Evolutionary conservation across 2,888 invertebrate genomes (phyloP).

Genomic region (Pinctada fucata): DNA sequence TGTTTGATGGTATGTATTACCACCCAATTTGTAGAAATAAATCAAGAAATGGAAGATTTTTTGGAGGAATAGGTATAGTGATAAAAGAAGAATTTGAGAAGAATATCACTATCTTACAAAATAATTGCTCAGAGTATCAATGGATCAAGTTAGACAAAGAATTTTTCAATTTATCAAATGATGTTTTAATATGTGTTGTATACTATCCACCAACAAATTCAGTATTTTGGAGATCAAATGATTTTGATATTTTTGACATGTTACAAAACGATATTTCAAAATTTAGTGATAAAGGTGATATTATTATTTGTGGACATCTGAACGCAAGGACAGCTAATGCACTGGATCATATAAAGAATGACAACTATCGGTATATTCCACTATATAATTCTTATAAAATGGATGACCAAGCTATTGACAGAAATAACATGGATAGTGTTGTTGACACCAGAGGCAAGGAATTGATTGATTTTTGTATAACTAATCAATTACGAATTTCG

Average conservation of each 20-base stretch:
- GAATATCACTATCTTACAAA: slow-evolving; percentile 5
- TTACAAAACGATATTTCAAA: slow-evolving; percentile 16
- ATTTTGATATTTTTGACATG: slow-evolving; percentile 10
- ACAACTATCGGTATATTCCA: slow-evolving; percentile 11
- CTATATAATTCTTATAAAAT: slow-evolving; percentile 13
- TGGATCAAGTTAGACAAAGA: slow-evolving; percentile 30
- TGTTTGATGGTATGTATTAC: slow-evolving; percentile 21
- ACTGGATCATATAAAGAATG: slow-evolving; percentile 19
- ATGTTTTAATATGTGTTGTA: slow-evolving; percentile 26
- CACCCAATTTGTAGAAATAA: slow-evolving; percentile 21
- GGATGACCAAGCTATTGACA: slow-evolving; percentile 5
- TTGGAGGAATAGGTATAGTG: slow-evolving; percentile 23
- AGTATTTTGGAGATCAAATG: not conserved
- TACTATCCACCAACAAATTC: slow-evolving; percentile 23
- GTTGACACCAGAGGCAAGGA: slow-evolving; percentile 26
- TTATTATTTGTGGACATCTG: slow-evolving; percentile 17
- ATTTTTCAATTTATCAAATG: slow-evolving; percentile 21
- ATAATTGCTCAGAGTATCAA: slow-evolving; percentile 7
- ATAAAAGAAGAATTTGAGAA: not conserved
- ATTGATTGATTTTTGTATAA: slow-evolving; percentile 29
- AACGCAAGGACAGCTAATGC: slow-evolving; percentile 1
- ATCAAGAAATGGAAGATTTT: slow-evolving; percentile 21
- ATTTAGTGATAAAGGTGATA: slow-evolving; percentile 7
- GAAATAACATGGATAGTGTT: slow-evolving; percentile 9
- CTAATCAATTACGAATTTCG: slow-evolving; percentile 25